phyloP scores from a whole-genome alignment of 2,797 vertebrate genomes.

The Anguilla marmorata region DNA sequence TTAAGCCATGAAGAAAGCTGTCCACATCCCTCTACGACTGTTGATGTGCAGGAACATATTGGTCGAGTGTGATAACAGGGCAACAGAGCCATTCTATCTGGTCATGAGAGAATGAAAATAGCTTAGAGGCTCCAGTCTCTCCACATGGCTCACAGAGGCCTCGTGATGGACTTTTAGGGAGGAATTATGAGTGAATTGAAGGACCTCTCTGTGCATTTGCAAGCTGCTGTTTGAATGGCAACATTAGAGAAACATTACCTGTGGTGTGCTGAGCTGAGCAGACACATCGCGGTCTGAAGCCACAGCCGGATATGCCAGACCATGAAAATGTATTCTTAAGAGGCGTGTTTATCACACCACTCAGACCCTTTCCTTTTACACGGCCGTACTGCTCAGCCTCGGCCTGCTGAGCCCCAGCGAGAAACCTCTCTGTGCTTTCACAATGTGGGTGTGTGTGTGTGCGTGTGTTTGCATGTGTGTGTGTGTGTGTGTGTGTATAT shows the following conservation, averaged over 20 bases:
- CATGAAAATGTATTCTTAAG: conserved; percentile 50
- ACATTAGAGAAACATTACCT: conserved; percentile 51
- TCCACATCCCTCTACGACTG: conserved; percentile 31
- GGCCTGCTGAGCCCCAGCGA: conserved; percentile 43
- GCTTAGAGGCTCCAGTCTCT: neutral
- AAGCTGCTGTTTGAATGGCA: conserved; percentile 45
- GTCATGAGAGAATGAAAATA: conserved; percentile 48
- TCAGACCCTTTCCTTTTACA: conserved; percentile 34
- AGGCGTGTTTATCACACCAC: conserved; percentile 29
- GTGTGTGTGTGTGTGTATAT: neutral
- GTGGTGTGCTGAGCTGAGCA: conserved; percentile 33
- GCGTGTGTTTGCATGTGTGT: neutral
- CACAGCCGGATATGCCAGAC: conserved; percentile 40
- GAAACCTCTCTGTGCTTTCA: conserved; percentile 35
- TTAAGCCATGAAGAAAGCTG: conserved; percentile 29
- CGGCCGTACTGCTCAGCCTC: conserved; percentile 34
- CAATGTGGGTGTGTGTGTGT: conserved; percentile 35
- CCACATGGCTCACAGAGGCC: conserved; percentile 23
- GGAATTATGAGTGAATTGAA: conserved; percentile 41
- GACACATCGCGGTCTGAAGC: conserved; percentile 51
- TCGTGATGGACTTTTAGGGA: conserved; percentile 44
- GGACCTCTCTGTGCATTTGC: conserved; percentile 39
- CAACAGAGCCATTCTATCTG: conserved; percentile 31
- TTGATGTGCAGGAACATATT: conserved; percentile 26
- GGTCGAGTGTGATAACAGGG: conserved; percentile 31